These are phyloP conservation scores for Dolichomitus sp. DNA, from an alignment of 2,888 invertebrate species.

Conservation along the genomic window DNA sequence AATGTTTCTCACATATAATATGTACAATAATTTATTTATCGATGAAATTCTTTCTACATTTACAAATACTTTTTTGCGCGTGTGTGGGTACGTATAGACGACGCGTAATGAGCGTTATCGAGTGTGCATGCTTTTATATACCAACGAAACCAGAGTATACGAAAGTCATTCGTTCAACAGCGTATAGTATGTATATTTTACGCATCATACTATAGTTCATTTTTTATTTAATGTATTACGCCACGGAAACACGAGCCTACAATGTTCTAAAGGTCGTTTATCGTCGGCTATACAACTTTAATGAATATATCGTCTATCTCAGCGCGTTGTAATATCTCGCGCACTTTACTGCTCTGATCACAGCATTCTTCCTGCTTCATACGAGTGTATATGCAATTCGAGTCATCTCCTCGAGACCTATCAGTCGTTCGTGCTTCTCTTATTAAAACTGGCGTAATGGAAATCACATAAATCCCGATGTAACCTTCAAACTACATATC, in stretches of 20 bases:
- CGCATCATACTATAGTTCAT: conserved; percentile 43
- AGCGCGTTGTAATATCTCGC: conserved; percentile 26
- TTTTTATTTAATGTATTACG: conserved; percentile 41
- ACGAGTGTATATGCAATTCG: neutral
- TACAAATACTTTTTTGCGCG: conserved; percentile 78
- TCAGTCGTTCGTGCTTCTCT: neutral
- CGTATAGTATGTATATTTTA: conserved; percentile 23
- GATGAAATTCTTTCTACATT: conserved; percentile 81
- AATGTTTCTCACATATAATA: conserved; percentile 66
- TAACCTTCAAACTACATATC: neutral
- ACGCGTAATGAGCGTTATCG: conserved; percentile 72
- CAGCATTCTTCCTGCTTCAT: conserved; percentile 55
- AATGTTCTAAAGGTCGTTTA: conserved; percentile 39
- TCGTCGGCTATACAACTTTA: conserved; percentile 62
- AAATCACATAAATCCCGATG: conserved; percentile 2
- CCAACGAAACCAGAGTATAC: conserved; percentile 35
- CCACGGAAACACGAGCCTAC: conserved; percentile 57
- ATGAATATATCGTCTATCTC: conserved; percentile 33
- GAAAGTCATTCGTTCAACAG: conserved; percentile 38
- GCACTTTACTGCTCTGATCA: conserved; percentile 55
- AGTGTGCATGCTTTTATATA: conserved; percentile 57
- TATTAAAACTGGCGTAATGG: neutral
- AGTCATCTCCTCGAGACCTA: neutral
- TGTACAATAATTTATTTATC: conserved; percentile 85
- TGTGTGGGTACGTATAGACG: conserved; percentile 69